phyloP scores from a whole-genome alignment of 2,113 vertebrate genomes.

The Jaculus jaculus region DNA sequence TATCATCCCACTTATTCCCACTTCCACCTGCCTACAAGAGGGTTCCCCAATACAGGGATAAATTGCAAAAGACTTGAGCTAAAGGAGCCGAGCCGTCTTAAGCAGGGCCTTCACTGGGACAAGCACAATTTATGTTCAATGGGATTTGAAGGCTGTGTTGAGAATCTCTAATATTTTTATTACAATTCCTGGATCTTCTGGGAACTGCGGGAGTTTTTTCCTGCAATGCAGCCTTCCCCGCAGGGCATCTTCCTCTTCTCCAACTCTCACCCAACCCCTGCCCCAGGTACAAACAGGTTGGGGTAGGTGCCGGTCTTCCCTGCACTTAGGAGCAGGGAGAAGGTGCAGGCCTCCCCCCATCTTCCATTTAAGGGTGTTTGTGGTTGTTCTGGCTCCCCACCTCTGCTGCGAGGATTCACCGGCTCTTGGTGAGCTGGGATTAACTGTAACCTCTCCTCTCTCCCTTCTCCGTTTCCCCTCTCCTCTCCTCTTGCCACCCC shows the following conservation, averaged over 20 bases:
- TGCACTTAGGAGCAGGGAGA: neutral
- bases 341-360: neutral
- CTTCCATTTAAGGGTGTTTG: neutral
- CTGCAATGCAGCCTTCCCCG: neutral
- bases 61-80: constrained; percentile 14
- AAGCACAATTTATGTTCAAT: neutral
- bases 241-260: neutral
- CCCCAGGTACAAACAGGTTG: neutral
- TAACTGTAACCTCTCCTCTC: neutral
- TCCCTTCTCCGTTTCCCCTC: neutral
- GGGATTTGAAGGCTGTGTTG: neutral
- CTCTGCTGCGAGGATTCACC: neutral
- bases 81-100: neutral
- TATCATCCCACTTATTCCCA: neutral
- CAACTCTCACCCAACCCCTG: neutral
- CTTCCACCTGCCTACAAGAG: neutral
- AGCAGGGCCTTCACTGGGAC: neutral
- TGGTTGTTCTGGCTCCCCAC: neutral
- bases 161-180: neutral
- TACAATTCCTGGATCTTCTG: neutral
- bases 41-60: neutral
- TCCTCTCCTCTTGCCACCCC: too few relatives aligned
- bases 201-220: neutral
- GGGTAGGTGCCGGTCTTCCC: neutral
- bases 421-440: accelerated